Evolutionary conservation across 1,140 invertebrate genomes (phyloP), one percentile per base, ranked within the genome.

Genomic region (Pseudomyrmex cubaensis): DNA sequence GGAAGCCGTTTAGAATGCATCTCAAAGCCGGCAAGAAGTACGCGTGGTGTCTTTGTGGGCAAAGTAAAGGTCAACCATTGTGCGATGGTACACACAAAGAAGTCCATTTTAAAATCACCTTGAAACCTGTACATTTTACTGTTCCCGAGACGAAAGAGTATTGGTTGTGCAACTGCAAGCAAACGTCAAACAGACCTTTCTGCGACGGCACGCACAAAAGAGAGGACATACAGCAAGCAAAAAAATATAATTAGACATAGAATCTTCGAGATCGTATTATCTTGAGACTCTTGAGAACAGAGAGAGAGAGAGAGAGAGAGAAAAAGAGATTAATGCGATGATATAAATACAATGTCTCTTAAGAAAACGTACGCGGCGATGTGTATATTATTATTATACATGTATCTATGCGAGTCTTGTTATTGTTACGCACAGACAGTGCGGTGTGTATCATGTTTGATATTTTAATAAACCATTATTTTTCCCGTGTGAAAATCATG

Each of bases 131-230:
- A 13, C 94, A 94, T 78, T 99, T 99, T 89, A 94, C 95, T 87
- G 98, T 99, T 1, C 96, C 96, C 64, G 97, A 99, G 95, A 97
- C 97, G 0, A 98, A 98, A 93, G 97, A 99, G 15, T 99, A 99
- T 92, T 99, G 98, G 98, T 95, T 99, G 3, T 99, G 99, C 93
- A 99, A 99, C 92, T 99, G 99, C 93, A 99, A 99, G 93, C 99
- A 99, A 93, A 99, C 99, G 2, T 95, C 96, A 61, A 97, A 98
- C 90, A 95, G 98, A 89, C 99, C 99, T 9, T 99, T 99, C 93
- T 99, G 99, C 95, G 99, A 99, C 95, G 99, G 99, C 25, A 97
- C 98, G 35, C 99, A 99, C 93, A 97, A 97, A 93, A 94, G 94
- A 70, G 94, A 95, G 73, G 95, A 96, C 57, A 96, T 98, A 80